Evolutionary conservation across 2,113 vertebrate genomes (phyloP).

Genomic region (Mionectes macconnelli): DNA sequence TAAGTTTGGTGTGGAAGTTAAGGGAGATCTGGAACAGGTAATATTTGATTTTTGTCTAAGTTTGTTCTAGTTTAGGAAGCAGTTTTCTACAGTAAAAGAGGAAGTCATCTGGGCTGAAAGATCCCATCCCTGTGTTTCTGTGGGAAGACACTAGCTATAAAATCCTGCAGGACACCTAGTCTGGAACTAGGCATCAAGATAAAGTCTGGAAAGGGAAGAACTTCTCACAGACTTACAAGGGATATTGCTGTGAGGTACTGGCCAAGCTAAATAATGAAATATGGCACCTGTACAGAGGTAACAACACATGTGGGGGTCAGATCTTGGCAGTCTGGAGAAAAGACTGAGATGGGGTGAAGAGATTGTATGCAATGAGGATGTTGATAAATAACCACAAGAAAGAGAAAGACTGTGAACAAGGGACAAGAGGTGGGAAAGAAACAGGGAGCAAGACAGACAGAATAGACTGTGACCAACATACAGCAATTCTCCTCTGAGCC

Average conservation of each 20-base stretch:
- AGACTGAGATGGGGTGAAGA: neutral
- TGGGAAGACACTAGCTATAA: neutral
- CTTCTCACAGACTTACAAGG: neutral
- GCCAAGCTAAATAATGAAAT: neutral
- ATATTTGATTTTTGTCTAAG: neutral
- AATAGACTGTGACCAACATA: rapidly evolving
- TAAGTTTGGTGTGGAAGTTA: neutral
- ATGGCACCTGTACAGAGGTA: neutral
- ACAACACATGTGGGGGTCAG: neutral
- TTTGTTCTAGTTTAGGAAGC: neutral
- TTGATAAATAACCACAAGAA: neutral
- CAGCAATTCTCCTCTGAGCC: neutral
- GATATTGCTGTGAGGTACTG: neutral
- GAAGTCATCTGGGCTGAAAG: neutral
- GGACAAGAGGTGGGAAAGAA: neutral
- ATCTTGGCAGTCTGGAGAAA: neutral
- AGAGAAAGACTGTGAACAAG: neutral
- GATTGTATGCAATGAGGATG: neutral
- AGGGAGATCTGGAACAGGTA: neutral
- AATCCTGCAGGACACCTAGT: neutral
- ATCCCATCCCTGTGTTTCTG: neutral
- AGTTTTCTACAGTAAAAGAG: neutral
- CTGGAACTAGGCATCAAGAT: neutral
- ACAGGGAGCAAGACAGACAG: neutral
- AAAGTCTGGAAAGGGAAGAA: neutral